Evolutionary conservation across 1,140 invertebrate species (phyloP).

Genomic region (Atta cephalotes): DNA sequence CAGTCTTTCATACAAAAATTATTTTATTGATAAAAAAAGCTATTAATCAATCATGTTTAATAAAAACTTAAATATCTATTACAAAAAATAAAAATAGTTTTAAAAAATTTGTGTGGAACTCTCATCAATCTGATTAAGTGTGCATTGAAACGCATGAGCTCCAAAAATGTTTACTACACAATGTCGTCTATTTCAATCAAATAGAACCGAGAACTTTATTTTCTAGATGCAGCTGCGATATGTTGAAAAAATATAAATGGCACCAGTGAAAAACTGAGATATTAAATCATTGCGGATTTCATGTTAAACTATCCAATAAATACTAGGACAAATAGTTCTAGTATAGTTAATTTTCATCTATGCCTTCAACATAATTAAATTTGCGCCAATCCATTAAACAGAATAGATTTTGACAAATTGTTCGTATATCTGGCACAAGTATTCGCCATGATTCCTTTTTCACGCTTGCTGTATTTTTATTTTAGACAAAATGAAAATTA

Average conservation of each 20-base stretch:
- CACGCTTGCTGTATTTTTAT: neutral
- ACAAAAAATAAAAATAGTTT: conserved; percentile 7
- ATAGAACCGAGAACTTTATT: conserved; percentile 25
- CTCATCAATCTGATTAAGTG: neutral
- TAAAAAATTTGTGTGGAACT: neutral
- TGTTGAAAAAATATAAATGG: conserved; percentile 1
- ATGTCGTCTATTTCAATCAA: conserved; percentile 12
- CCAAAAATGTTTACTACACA: neutral
- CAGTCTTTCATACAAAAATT: neutral
- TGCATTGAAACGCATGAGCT: neutral
- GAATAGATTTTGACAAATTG: conserved; percentile 33
- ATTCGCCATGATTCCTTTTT: neutral
- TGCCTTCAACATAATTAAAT: conserved; percentile 36
- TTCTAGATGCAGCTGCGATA: neutral
- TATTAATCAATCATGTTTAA: neutral
- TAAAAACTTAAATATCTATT: conserved; percentile 10
- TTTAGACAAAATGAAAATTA: conserved; percentile 41
- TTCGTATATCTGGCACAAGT: conserved; percentile 30
- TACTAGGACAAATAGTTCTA: conserved; percentile 25
- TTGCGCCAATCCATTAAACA: conserved; percentile 17
- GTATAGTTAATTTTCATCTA: conserved; percentile 4
- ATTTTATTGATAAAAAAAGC: neutral
- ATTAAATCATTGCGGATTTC: conserved; percentile 8
- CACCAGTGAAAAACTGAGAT: neutral
- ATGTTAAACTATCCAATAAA: conserved; percentile 38